These are phyloP conservation scores for Mormyrus proboscirostris DNA, from an alignment of 2,797 vertebrate genomes.

Conservation along the genomic window DNA sequence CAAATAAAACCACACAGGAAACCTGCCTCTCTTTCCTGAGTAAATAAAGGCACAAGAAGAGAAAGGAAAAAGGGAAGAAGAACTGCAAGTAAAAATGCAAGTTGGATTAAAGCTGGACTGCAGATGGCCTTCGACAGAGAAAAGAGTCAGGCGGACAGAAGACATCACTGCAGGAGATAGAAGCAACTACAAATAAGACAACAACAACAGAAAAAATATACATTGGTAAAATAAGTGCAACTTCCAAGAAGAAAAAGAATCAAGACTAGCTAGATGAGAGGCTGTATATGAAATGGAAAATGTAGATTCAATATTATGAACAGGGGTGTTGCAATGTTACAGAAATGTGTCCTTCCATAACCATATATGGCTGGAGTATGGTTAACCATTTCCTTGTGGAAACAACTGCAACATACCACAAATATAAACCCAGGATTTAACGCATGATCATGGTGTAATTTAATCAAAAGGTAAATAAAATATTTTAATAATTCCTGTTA, in stretches of 20 bases:
- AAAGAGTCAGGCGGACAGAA: not conserved
- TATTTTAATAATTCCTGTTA: not conserved
- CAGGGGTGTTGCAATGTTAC: not conserved
- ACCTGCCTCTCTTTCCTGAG: not conserved
- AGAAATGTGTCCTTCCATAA: not conserved
- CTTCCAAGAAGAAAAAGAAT: not conserved
- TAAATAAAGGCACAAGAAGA: constrained; percentile 7
- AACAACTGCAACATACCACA: not conserved
- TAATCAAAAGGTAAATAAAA: not conserved
- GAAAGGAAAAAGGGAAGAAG: not conserved
- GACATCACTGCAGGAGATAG: not conserved
- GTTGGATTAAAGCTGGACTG: not conserved
- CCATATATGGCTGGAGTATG: not conserved
- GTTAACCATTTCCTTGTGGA: not conserved
- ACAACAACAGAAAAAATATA: not conserved
- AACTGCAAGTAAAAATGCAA: constrained; percentile 6
- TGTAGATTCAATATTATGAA: not conserved
- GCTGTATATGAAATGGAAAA: not conserved
- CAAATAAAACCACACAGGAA: constrained; percentile 1
- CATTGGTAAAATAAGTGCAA: not conserved
- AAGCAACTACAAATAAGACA: not conserved
- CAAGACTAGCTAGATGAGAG: not conserved
- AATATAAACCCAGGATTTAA: not conserved
- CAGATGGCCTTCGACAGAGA: not conserved
- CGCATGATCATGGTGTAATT: not conserved